Evolutionary conservation across 2,888 invertebrate genomes (phyloP), one percentile per base, ranked within the genome.

Genomic region (Taphrorychus bicolor): DNA sequence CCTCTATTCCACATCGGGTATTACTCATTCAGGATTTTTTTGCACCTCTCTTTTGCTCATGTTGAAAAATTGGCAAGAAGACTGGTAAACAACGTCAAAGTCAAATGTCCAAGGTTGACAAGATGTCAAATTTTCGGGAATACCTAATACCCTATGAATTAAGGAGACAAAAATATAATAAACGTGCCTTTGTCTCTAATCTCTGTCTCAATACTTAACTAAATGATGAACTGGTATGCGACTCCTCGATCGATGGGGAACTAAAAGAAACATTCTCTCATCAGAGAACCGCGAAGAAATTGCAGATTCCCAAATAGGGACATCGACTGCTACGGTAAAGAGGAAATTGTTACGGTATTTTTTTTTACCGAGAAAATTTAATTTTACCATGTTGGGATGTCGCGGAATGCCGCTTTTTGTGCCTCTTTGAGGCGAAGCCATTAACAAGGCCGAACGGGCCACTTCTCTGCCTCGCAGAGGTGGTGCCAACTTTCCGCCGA

Each of bases 281-380:
- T n/a, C n/a, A 21, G 52, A 60, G 16, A 53, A 52, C 11, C 53
- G 23, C 60, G 52, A 52, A 52, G 52, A 60, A 52, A 60, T 60
- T 45, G 24, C 62, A 45, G 22, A 45, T 54, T 22, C 54, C 62
- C 62, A 62, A 62, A 62, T 56, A 62, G 14, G 62, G 62, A 53
- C 22, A 48, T 41, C 42, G 40, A 41, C 54, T 56, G 19, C 40
- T 62, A 61, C 54, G 54, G 61, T 54, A 54, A 62, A 62, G 48
- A 54, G 62, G 62, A 54, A 61, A 61, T 54, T 53, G 48, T 56
- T 54, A 56, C 62, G 62, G 62, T 48, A 62, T 9, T 60, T 56
- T 60, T n/a, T 51, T 52, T 62, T 62, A 17, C 54, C 22, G 54
- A 19, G 40, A 45, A 24, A 48, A 62, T 62, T 41, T 54, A 62